Percentiles rank a stretch among this genome's conserved stretches.
These are phyloP conservation scores for Syrista parreyssii DNA, from an alignment of 2,888 invertebrate species.

Conservation along the genomic window DNA sequence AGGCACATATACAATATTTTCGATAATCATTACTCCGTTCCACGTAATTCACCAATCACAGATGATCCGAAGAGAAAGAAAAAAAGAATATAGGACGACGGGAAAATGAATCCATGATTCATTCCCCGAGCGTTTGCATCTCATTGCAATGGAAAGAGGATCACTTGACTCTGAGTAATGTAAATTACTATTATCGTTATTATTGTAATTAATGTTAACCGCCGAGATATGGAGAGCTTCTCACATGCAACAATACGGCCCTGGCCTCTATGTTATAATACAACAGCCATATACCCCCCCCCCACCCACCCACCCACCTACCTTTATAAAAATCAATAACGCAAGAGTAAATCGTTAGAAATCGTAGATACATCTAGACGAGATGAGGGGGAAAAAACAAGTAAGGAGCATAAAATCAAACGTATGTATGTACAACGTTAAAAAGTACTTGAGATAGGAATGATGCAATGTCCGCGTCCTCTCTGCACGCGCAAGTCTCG, in stretches of 20 bases:
- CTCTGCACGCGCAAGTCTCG: neutral
- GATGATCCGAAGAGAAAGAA: constrained; percentile 18
- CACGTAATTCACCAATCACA: constrained; percentile 26
- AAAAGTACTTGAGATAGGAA: constrained; percentile 43
- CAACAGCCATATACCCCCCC: neutral
- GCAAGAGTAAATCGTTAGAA: neutral
- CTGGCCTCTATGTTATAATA: neutral
- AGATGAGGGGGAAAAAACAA: neutral
- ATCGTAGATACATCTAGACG: neutral
- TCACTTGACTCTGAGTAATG: neutral
- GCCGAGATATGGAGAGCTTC: constrained; percentile 11
- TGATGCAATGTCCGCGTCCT: constrained; percentile 41
- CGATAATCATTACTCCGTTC: neutral
- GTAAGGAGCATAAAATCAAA: constrained; percentile 26
- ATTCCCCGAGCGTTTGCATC: neutral
- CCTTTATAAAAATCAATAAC: neutral
- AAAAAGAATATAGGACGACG: neutral
- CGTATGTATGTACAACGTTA: constrained; percentile 18
- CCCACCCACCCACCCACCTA: neutral
- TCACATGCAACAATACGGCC: neutral
- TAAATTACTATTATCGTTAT: neutral
- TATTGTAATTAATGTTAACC: neutral
- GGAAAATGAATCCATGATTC: neutral
- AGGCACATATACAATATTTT: constrained; percentile 1
- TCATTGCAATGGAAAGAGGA: neutral